phyloP scores from a whole-genome alignment of 2,113 vertebrate species.

The Amia ocellicauda region DNA sequence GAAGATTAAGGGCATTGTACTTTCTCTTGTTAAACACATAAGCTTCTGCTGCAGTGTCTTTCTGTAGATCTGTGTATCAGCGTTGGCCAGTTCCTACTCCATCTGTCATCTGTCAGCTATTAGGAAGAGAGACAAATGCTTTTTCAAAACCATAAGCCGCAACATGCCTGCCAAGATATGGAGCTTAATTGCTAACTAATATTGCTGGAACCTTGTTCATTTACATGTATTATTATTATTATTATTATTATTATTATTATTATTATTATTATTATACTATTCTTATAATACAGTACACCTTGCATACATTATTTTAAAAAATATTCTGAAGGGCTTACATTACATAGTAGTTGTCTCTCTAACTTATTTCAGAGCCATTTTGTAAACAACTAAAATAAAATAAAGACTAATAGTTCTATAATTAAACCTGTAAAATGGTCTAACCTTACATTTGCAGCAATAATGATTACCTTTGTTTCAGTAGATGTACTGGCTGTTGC shows the following conservation, averaged over 20 bases:
- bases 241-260: background rate
- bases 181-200: conserved; percentile 10
- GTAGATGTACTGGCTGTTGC: too few species aligned
- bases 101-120: conserved; percentile 12
- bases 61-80: background rate
- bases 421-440: too few species aligned
- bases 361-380: too few species aligned
- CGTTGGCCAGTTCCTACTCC: background rate
- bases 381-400: too few species aligned
- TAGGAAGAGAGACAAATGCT: background rate
- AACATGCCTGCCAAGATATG: conserved; percentile 7
- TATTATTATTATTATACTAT: background rate
- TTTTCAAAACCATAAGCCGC: background rate
- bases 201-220: background rate
- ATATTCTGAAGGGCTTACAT: too few species aligned
- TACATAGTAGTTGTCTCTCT: too few species aligned
- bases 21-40: conserved; percentile 20
- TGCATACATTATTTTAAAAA: too few species aligned
- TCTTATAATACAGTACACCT: too few species aligned
- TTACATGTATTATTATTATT: background rate
- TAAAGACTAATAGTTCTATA: too few species aligned
- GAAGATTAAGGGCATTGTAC: conserved; percentile 16
- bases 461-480: too few species aligned
- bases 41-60: conserved; percentile 1
- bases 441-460: too few species aligned